Percentiles rank a stretch among this genome's conserved stretches.
Evolutionary conservation across 2,113 vertebrate genomes (phyloP).

Genomic region (Neofelis nebulosa): DNA sequence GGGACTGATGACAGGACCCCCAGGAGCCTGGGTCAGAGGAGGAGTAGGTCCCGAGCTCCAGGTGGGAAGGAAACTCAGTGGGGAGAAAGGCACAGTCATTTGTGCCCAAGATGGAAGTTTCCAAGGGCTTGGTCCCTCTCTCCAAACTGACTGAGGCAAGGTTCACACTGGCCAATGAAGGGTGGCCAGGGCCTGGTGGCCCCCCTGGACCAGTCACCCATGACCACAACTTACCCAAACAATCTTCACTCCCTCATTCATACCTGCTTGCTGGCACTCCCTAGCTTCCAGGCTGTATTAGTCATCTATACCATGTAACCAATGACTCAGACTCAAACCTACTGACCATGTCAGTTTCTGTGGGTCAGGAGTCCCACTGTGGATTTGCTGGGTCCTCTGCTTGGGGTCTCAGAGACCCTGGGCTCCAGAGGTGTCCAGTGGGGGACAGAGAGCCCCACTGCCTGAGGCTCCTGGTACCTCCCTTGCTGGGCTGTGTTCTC

Average conservation of each 20-base stretch:
- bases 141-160: not conserved
- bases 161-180: not conserved
- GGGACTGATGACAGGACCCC: not conserved
- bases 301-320: not conserved
- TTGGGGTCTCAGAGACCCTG: not conserved
- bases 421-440: not conserved
- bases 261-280: too few relatives aligned
- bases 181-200: not conserved
- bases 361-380: not conserved
- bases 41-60: not conserved
- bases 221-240: accelerated
- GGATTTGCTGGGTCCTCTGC: not conserved
- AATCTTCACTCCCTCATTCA: too few relatives aligned
- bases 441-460: not conserved
- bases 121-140: too few relatives aligned
- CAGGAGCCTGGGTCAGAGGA: not conserved
- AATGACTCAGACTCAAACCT: not conserved
- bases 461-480: not conserved
- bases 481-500: not conserved
- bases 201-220: accelerated
- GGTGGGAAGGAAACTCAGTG: too few relatives aligned
- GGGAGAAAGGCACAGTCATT: not conserved
- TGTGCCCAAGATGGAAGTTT: accelerated
- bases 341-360: not conserved
- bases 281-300: accelerated